These are phyloP conservation scores for Pipistrellus kuhlii DNA, from an alignment of 2,797 vertebrate genomes.

Conservation along the genomic window DNA sequence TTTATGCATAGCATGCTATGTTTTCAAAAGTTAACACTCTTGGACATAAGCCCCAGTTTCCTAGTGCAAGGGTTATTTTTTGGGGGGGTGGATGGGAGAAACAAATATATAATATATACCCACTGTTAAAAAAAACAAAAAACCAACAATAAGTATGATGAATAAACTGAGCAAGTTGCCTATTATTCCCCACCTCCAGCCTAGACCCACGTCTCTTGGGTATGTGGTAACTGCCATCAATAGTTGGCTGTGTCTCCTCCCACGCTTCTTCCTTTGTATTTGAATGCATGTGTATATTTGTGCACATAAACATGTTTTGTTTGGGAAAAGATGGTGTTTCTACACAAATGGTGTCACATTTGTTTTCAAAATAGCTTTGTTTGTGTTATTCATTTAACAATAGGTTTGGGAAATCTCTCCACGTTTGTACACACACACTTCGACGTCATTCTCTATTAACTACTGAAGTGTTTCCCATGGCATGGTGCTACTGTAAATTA, in stretches of 20 bases:
- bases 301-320: background rate
- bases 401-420: slow-evolving; percentile 4
- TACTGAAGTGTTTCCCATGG: background rate
- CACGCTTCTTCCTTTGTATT: background rate
- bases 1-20: background rate
- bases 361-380: slow-evolving; percentile 32
- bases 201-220: background rate
- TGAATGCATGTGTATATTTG: background rate
- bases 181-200: background rate
- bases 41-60: background rate
- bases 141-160: background rate
- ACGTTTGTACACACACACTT: background rate
- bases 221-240: background rate
- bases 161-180: background rate
- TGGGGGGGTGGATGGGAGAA: background rate
- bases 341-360: slow-evolving; percentile 11
- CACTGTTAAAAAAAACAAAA: background rate
- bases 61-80: background rate
- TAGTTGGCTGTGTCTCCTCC: background rate
- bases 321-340: slow-evolving; percentile 35
- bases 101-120: background rate
- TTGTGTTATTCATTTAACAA: slow-evolving; percentile 33
- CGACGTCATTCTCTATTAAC: background rate
- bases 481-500: background rate
- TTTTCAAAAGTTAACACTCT: background rate